These are phyloP conservation scores for Brachionus calyciflorus DNA, from an alignment of 1,140 invertebrate species.

Conservation along the genomic window DNA sequence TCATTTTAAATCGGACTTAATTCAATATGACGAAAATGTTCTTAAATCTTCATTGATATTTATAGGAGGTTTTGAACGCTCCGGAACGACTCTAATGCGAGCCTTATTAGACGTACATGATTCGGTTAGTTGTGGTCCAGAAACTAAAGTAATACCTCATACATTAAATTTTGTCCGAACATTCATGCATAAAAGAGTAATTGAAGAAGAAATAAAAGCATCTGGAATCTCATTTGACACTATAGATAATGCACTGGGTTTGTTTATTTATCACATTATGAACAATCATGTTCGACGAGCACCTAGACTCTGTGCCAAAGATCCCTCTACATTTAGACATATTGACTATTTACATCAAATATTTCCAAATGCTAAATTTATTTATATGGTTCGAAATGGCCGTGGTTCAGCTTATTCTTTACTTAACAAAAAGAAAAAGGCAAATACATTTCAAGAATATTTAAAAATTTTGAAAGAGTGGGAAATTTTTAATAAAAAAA, in stretches of 20 bases:
- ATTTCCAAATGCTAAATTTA: slow-evolving; percentile 80
- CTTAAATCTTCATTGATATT: slow-evolving; percentile 62
- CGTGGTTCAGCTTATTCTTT: slow-evolving; percentile 92
- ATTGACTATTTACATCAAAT: too few relatives aligned
- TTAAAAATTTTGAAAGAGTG: slow-evolving; percentile 88
- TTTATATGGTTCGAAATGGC: slow-evolving; percentile 96
- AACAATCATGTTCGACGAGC: too few relatives aligned
- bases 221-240: slow-evolving; percentile 87
- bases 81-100: slow-evolving; percentile 91
- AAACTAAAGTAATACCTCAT: slow-evolving; percentile 90
- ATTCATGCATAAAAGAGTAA: slow-evolving; percentile 86
- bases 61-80: slow-evolving; percentile 91
- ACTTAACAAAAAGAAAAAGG: slow-evolving; percentile 92
- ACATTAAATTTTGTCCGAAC: slow-evolving; percentile 78
- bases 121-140: slow-evolving; percentile 94
- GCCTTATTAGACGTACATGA: slow-evolving; percentile 98
- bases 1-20: too few relatives aligned
- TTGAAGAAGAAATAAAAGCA: slow-evolving; percentile 69
- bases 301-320: too few relatives aligned
- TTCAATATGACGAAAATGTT: too few relatives aligned
- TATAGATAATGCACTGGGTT: too few relatives aligned
- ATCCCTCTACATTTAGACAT: too few relatives aligned
- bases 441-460: slow-evolving; percentile 88
- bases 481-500: slow-evolving; percentile 87
- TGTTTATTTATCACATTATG: too few relatives aligned